A percentile compares a stretch with the other conserved stretches of the same genome.
Evolutionary conservation across 2,797 vertebrate species (phyloP).

Genomic region (Tadarida brasiliensis): DNA sequence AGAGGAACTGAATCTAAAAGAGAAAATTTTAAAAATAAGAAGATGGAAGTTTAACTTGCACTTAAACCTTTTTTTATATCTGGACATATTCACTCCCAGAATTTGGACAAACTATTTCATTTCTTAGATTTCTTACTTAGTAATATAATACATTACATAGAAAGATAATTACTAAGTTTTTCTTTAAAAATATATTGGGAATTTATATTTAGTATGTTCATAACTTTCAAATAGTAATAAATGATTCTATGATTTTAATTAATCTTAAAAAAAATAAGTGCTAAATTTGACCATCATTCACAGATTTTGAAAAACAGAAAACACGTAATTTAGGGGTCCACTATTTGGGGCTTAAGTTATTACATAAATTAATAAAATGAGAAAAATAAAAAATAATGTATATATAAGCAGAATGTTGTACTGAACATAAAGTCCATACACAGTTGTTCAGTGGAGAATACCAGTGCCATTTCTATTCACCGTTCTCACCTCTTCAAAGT

Average conservation of each 20-base stretch:
- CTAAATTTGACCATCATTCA: not conserved
- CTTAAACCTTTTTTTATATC: not conserved
- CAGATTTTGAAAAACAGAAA: not conserved
- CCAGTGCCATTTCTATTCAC: not conserved
- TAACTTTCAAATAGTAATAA: not conserved
- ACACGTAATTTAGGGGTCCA: not conserved
- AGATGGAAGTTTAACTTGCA: not conserved
- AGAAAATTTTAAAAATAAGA: not conserved
- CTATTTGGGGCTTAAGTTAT: not conserved
- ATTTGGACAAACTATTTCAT: not conserved
- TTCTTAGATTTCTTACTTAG: not conserved
- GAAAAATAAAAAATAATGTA: not conserved
- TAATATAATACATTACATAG: not conserved
- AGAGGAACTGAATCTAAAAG: not conserved
- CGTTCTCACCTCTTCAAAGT: not conserved
- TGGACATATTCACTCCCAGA: not conserved
- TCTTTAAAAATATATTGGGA: not conserved
- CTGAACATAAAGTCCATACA: not conserved
- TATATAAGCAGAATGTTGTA: not conserved
- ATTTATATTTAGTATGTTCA: not conserved
- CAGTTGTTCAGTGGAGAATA: not conserved
- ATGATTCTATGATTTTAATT: not conserved
- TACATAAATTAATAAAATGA: not conserved
- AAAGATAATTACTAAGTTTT: not conserved
- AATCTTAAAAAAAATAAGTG: not conserved